Evolutionary conservation across 1,140 invertebrate genomes (phyloP), one percentile per base, ranked within the genome.

Genomic region (Diprion similis): DNA sequence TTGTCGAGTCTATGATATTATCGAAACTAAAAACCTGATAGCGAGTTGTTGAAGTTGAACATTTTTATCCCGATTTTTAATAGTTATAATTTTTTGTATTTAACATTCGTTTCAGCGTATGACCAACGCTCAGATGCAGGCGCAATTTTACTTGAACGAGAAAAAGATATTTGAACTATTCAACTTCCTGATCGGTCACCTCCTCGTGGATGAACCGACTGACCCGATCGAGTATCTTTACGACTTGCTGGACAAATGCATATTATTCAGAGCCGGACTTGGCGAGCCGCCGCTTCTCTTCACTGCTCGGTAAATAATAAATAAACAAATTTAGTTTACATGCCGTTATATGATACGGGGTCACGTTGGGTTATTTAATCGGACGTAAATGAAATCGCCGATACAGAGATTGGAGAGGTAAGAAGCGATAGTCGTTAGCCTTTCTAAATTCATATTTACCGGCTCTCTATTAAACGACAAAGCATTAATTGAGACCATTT

Each of bases 151-250:
- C 72, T 70, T 89, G 9, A 78, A 79, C 6, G 70, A 83, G 10
- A 86, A 85, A 48, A 86, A 82, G 24, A 87, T 89, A 67, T 85
- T 82, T 68, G 85, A 89, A 37, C 83, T 89, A 17, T 88, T 88
- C 71, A 83, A 87, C 73, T 90, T 89, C 76, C 76, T 90, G 6
- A 84, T 89, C 46, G 81, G 83, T 11, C 88, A 89, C 79, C 76
- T 90, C 8, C 69, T 89, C 13, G 79, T 84, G 6, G 79, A 83
- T 15, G 79, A 83, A 66, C 86, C 89, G 37, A 77, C 82, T 0
- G 82, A 90, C 75, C 89, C 89, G 10, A 85, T 90, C 15, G 79
- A 84, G 24, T 90, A 87, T 77, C 78, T 90, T 8, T 73, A 81
- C 11, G 83, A 87, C 71, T 78, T 90, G 10, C 73, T 90, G 66